These are phyloP conservation scores for Hypena proboscidalis DNA, from an alignment of 2,888 invertebrate genomes.

Conservation along the genomic window DNA sequence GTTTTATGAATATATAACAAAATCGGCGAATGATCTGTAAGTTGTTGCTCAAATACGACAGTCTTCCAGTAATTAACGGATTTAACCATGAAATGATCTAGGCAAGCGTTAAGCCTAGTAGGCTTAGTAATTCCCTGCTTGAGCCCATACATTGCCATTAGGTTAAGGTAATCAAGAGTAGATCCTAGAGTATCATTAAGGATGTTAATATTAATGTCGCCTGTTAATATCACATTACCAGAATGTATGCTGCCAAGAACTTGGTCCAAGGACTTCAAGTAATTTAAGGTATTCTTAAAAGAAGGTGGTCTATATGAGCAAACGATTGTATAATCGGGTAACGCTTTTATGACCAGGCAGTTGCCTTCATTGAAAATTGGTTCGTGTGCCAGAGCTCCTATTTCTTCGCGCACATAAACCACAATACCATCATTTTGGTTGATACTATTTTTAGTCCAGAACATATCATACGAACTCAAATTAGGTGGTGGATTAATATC, in stretches of 20 bases:
- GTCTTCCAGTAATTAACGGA: not conserved
- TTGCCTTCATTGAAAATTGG: not conserved
- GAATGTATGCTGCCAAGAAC: not conserved
- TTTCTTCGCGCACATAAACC: not conserved
- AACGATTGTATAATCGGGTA: not conserved
- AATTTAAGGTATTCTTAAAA: not conserved
- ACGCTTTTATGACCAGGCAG: not conserved
- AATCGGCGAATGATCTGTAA: not conserved
- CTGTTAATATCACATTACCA: not conserved
- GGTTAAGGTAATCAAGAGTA: not conserved
- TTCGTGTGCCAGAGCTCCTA: not conserved
- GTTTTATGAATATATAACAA: not conserved
- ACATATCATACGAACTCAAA: not conserved
- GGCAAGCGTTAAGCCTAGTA: not conserved
- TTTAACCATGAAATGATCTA: not conserved
- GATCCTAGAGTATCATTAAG: not conserved
- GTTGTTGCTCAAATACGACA: not conserved
- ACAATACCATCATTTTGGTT: constrained; percentile 1
- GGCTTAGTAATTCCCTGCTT: not conserved
- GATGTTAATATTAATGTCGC: not conserved
- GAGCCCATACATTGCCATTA: not conserved
- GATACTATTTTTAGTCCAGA: not conserved
- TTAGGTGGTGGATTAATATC: not conserved
- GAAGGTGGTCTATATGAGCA: not conserved
- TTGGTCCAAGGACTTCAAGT: not conserved